A percentile compares a stretch with the other conserved stretches of the same genome.
Conservation (phyloP, 2,797 vertebrate genomes). For the Phalanger gymnotis region DNA sequence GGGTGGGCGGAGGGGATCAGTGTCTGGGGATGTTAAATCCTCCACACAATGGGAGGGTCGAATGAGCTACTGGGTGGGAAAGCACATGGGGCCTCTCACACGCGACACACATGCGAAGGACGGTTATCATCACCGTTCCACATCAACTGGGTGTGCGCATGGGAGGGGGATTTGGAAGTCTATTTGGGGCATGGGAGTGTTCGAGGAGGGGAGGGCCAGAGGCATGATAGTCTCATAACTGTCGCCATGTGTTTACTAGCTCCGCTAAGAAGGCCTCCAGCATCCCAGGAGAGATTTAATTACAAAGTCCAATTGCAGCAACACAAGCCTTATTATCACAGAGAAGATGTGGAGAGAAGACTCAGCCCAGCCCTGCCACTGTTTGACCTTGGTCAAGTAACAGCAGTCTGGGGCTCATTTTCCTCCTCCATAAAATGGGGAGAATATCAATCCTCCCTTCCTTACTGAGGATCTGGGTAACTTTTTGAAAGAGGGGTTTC, state of each 20-base stretch:
- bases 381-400: background rate
- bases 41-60: background rate
- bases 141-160: background rate
- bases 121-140: background rate
- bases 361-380: background rate
- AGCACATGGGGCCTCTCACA: background rate
- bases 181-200: background rate
- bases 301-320: background rate
- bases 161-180: background rate
- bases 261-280: background rate
- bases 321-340: background rate
- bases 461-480: background rate
- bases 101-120: background rate
- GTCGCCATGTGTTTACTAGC: background rate
- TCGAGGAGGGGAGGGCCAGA: background rate
- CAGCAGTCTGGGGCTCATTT: background rate
- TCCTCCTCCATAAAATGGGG: background rate
- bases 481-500: background rate
- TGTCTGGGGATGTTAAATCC: background rate
- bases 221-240: background rate
- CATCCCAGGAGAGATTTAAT: background rate
- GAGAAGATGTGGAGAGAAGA: background rate
- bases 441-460: background rate
- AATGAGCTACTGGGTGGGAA: background rate
- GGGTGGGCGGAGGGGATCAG: background rate